phyloP scores from a whole-genome alignment of 2,888 invertebrate species.

The Lymantria dispar region DNA sequence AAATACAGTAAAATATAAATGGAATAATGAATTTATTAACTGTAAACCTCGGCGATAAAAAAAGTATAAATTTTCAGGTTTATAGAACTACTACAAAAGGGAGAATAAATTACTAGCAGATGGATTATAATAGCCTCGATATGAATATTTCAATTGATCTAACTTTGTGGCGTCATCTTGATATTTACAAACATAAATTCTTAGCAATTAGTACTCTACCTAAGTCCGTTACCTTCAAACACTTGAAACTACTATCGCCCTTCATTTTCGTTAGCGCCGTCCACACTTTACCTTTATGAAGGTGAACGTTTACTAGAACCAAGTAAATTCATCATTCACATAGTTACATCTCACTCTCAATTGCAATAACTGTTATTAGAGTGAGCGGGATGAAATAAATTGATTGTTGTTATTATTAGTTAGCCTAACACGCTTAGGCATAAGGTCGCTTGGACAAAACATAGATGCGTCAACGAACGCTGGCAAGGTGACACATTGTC shows the following conservation, averaged over 20 bases:
- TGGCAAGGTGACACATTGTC: constrained; percentile 77
- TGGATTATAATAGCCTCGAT: constrained; percentile 19
- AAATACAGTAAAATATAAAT: no score
- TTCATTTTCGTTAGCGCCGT: constrained; percentile 80
- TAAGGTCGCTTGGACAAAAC: constrained; percentile 80
- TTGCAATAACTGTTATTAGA: constrained; percentile 41
- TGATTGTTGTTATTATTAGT: constrained; percentile 67
- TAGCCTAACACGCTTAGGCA: constrained; percentile 64
- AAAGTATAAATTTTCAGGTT: no score
- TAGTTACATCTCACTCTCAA: constrained; percentile 56
- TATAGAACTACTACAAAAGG: no score
- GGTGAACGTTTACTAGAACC: constrained; percentile 58
- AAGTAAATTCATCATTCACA: constrained; percentile 58
- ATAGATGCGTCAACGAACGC: constrained; percentile 80
- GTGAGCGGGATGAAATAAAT: constrained; percentile 64
- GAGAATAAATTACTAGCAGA: constrained; percentile 20
- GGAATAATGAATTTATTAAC: no score
- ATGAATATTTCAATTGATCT: constrained; percentile 13
- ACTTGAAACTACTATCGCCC: constrained; percentile 69
- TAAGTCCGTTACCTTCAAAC: constrained; percentile 69
- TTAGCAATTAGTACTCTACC: constrained; percentile 59
- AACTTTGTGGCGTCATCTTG: constrained; percentile 17
- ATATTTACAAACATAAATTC: constrained; percentile 51
- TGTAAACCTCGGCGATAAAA: no score
- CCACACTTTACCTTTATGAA: constrained; percentile 71